phyloP scores from a whole-genome alignment of 37 sponge, comb jelly and placozoan species.

The Beroe ovata region DNA sequence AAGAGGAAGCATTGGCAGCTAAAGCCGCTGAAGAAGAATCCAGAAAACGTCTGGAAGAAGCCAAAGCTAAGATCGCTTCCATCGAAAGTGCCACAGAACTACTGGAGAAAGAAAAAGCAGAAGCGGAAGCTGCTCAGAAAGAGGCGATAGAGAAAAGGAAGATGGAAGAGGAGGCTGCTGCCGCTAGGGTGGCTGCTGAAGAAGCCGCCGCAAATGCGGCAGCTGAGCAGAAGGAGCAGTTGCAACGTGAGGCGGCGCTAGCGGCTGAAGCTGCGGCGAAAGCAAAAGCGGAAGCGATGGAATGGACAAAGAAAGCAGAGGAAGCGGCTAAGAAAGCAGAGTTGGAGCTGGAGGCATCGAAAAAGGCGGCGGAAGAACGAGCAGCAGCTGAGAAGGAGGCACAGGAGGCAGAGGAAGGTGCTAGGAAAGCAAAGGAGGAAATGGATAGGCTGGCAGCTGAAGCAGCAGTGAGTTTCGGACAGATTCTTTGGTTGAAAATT shows the following conservation, averaged over 20 bases:
- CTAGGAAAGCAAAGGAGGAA: neutral
- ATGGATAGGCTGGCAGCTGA: neutral
- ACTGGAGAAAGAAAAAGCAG: neutral
- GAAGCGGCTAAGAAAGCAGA: slow-evolving; percentile 18
- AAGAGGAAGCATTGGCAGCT: slow-evolving; percentile 14
- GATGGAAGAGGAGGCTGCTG: neutral
- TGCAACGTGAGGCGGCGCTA: neutral
- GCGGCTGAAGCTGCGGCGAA: slow-evolving; percentile 12
- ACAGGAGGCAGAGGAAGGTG: slow-evolving; percentile 8
- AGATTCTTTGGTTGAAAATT: too few species aligned
- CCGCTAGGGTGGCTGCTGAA: slow-evolving; percentile 12
- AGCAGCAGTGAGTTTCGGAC: neutral
- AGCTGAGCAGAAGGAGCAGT: slow-evolving; percentile 19
- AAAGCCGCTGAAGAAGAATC: slow-evolving; percentile 44
- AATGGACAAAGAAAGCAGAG: neutral
- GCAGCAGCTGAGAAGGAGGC: slow-evolving; percentile 14
- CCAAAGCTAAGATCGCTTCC: slow-evolving; percentile 24
- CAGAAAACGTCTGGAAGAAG: slow-evolving; percentile 39
- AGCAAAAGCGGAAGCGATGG: slow-evolving; percentile 14
- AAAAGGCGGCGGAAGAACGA: neutral
- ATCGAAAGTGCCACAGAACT: neutral
- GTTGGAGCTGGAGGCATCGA: neutral
- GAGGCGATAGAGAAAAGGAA: neutral
- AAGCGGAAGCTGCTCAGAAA: neutral
- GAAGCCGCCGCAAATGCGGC: neutral